Percentiles rank a stretch among this genome's conserved stretches.
Evolutionary conservation across 2,113 vertebrate genomes (phyloP).

Genomic region (Aegithalos caudatus): DNA sequence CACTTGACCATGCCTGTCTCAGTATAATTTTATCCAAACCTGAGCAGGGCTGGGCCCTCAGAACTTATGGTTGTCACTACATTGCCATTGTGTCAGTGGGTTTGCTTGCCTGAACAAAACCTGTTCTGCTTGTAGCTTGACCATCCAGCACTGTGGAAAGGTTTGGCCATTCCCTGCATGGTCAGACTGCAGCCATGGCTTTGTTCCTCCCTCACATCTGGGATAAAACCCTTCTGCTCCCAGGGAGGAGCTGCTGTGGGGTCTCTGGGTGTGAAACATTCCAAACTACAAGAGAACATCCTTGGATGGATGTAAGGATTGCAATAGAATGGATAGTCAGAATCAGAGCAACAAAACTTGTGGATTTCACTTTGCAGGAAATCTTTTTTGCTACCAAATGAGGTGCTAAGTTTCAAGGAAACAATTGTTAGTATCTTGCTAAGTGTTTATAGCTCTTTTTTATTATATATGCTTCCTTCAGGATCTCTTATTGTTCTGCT

Average conservation of each 20-base stretch:
- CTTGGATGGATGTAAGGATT: neutral
- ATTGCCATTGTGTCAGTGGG: rapidly evolving
- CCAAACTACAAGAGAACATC: neutral
- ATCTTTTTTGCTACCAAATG: neutral
- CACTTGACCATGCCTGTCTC: no score
- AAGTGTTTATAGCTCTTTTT: neutral
- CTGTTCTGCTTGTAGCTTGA: neutral
- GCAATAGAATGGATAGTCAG: neutral
- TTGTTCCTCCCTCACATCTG: neutral
- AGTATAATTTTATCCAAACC: no score
- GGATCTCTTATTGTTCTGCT: neutral
- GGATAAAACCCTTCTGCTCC: neutral
- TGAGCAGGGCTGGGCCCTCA: no score
- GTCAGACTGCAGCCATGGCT: neutral
- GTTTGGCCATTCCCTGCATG: neutral
- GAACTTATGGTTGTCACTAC: no score
- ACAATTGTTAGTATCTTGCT: neutral
- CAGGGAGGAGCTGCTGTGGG: neutral
- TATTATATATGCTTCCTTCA: neutral
- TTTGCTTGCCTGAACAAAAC: neutral
- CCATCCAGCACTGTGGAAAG: neutral
- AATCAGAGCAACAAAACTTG: neutral
- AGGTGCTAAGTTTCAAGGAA: neutral
- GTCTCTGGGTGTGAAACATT: neutral
- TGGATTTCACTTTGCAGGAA: neutral